These are phyloP conservation scores for Seriola dumerili DNA, from an alignment of 2,113 vertebrate species.

Conservation along the genomic window DNA sequence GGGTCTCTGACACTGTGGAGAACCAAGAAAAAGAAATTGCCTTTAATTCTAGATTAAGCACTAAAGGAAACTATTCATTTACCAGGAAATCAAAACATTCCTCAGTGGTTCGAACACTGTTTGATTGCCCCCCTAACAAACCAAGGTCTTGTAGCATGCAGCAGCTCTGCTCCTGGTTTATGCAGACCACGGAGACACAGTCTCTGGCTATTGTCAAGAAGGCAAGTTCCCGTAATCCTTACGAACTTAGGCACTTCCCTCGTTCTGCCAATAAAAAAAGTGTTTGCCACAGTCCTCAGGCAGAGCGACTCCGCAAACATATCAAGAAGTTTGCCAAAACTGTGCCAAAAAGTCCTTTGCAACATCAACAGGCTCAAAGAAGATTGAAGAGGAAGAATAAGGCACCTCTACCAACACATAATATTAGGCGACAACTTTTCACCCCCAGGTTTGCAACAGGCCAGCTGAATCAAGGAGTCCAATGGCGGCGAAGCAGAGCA, in stretches of 20 bases:
- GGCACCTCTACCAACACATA: slow-evolving; percentile 40
- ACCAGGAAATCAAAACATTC: slow-evolving; percentile 75
- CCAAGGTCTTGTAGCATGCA: slow-evolving; percentile 90
- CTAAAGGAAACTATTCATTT: slow-evolving; percentile 61
- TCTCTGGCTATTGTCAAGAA: slow-evolving; percentile 94
- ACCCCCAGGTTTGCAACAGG: background rate
- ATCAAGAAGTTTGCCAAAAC: slow-evolving; percentile 96
- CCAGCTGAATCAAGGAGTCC: slow-evolving; percentile 11
- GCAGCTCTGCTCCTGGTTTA: slow-evolving; percentile 95
- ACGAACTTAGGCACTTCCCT: slow-evolving; percentile 89
- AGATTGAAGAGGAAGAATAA: slow-evolving; percentile 82
- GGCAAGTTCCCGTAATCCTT: slow-evolving; percentile 90
- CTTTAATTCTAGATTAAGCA: slow-evolving; percentile 48
- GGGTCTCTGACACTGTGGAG: slow-evolving; percentile 88
- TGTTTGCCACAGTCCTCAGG: slow-evolving; percentile 87
- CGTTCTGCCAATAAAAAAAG: slow-evolving; percentile 84
- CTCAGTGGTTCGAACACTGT: slow-evolving; percentile 93
- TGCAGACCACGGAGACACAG: slow-evolving; percentile 98
- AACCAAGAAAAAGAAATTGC: slow-evolving; percentile 73
- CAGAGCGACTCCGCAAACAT: slow-evolving; percentile 90
- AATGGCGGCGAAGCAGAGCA: slow-evolving; percentile 20
- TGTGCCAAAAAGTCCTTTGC: slow-evolving; percentile 91
- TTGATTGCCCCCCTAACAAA: slow-evolving; percentile 83
- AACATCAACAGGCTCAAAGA: slow-evolving; percentile 85
- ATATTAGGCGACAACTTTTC: slow-evolving; percentile 85